Evolutionary conservation across 2,113 vertebrate genomes (phyloP), one percentile per base, ranked within the genome.

Genomic region (Syngnathoides biaculeatus): DNA sequence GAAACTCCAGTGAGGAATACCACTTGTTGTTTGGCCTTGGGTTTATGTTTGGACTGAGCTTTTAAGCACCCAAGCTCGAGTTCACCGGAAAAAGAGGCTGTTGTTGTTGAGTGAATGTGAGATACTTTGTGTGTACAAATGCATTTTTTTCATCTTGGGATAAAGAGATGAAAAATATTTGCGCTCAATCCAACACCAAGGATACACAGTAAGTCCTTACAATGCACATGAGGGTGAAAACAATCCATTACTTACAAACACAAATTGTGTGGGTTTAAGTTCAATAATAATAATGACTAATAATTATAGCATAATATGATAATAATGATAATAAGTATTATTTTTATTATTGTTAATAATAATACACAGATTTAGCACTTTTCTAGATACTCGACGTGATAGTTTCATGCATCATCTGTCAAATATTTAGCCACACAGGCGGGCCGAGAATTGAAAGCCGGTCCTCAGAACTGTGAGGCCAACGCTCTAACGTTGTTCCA

Each of bases 161-260:
- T 82, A 85, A 85, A 84, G 85, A 75, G 72, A 76, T 74, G 47
- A 73, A 73, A 77, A 69, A 58, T 74, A 69, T 86, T 78, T 79
- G 70, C 80, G 84, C 75, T 81, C 72, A 63, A 74, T 78, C 61
- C 20, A 60, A 60, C 35, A 40, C 10, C 35, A 64, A 79, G 70
- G 80, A 83, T 87, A 67, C 82, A 87, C 88, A 89, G 86, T 84
- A 86, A 75, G 87, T 85, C 84, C 48, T 50, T 8, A 50, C 20
- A 88, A 82, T 69, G 26, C 27, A 80, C 73, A 48, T 72, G 74
- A 71, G 72, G 63, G 60, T 83, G 86, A 85, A 83, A 87, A 86
- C 22, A 71, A 79, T 62, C 70, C 83, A 85, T 89, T 89, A 89
- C 86, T 82, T 79, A 65, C 50, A 19, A 65, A 75, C 73, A 77